These are phyloP conservation scores for Girardinichthys multiradiatus DNA, from an alignment of 2,113 vertebrate species.

Conservation along the genomic window DNA sequence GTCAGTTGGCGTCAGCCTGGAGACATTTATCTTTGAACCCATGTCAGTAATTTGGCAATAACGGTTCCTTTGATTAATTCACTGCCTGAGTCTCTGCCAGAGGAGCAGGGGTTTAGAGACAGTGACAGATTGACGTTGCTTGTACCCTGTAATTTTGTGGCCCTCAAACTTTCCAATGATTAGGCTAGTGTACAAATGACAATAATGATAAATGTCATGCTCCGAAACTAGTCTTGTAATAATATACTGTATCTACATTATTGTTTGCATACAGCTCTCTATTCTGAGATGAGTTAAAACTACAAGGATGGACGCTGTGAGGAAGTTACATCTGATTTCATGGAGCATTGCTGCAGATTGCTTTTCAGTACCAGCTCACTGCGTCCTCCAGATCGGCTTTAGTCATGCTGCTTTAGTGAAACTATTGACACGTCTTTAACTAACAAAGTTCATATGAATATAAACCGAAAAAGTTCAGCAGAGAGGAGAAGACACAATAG, in stretches of 20 bases:
- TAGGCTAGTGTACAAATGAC: slow-evolving; percentile 50
- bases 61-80: slow-evolving; percentile 78
- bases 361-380: slow-evolving; percentile 19
- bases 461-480: slow-evolving; percentile 2
- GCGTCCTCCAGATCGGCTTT: slow-evolving; percentile 39
- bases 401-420: slow-evolving; percentile 50
- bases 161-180: slow-evolving; percentile 68
- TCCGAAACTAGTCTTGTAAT: slow-evolving; percentile 28
- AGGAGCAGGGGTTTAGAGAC: slow-evolving; percentile 70
- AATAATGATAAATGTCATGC: slow-evolving; percentile 47
- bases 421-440: slow-evolving; percentile 42
- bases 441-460: slow-evolving; percentile 38
- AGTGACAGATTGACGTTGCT: slow-evolving; percentile 71
- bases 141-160: slow-evolving; percentile 58
- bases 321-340: slow-evolving; percentile 28
- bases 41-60: slow-evolving; percentile 78
- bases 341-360: slow-evolving; percentile 1
- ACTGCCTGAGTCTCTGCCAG: slow-evolving; percentile 66
- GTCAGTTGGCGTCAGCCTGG: slow-evolving; percentile 62
- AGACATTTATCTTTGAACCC: slow-evolving; percentile 77
- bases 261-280: slow-evolving; percentile 6
- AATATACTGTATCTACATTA: slow-evolving; percentile 36
- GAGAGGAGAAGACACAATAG: slow-evolving; percentile 14
- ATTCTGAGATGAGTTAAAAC: slow-evolving; percentile 2
- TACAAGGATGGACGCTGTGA: slow-evolving; percentile 5